A percentile compares a stretch with the other conserved stretches of the same genome.
phyloP scores from a whole-genome alignment of 2,888 invertebrate species.

The Troides helena region DNA sequence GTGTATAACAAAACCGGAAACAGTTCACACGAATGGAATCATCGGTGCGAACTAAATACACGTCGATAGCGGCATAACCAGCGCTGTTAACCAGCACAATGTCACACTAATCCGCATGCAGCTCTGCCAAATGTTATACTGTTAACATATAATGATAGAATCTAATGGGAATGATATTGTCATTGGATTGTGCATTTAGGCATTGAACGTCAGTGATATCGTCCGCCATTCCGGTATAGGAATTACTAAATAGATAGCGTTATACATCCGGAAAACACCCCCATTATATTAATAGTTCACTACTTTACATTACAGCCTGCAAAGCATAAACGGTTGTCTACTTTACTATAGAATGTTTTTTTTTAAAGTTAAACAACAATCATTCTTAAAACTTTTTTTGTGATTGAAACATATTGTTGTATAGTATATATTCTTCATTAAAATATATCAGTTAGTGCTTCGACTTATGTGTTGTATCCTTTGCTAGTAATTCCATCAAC shows the following conservation, averaged over 20 bases:
- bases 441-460: no score
- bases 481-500: no score
- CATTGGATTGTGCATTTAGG: background rate
- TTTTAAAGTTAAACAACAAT: no score
- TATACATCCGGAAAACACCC: background rate
- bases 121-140: constrained; percentile 4
- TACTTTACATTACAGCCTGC: no score
- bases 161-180: background rate
- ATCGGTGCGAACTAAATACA: background rate
- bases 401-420: no score
- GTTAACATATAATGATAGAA: constrained; percentile 3
- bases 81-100: background rate
- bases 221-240: background rate
- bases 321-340: no score
- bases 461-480: no score
- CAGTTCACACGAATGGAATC: background rate
- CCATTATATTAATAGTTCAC: background rate
- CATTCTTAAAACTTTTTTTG: no score
- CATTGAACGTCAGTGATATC: background rate
- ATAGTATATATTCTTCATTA: no score
- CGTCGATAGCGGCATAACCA: background rate
- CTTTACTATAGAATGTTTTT: no score
- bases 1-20: no score
- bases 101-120: background rate
- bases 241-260: background rate